phyloP scores from a whole-genome alignment of 2,113 vertebrate genomes.

The Petroica traversi region DNA sequence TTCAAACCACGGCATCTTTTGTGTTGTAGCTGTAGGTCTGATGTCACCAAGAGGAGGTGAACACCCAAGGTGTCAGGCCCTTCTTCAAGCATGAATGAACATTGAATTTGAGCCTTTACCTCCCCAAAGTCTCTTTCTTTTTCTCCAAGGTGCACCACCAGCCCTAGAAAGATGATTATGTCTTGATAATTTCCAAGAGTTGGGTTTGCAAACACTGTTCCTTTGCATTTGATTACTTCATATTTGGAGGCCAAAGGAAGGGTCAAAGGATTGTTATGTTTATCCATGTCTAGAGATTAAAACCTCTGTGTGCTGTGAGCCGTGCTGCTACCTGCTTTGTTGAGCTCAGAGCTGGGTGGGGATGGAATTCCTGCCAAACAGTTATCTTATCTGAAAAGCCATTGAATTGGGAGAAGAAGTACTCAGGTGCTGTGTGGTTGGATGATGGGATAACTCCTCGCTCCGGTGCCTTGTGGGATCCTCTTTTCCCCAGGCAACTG shows the following conservation, averaged over 20 bases:
- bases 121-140: neutral
- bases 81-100: neutral
- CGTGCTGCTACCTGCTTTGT: neutral
- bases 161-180: neutral
- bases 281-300: neutral
- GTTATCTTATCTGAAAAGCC: slow-evolving; percentile 29
- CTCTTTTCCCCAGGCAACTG: neutral
- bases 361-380: neutral
- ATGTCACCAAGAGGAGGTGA: neutral
- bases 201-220: neutral
- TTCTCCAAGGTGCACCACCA: neutral
- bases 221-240: neutral
- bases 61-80: neutral
- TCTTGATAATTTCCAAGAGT: neutral
- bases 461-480: neutral
- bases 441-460: neutral
- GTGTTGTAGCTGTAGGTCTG: neutral
- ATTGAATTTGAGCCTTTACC: neutral
- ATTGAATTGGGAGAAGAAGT: neutral
- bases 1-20: neutral
- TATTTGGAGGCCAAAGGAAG: neutral
- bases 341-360: neutral
- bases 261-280: neutral
- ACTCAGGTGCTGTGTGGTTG: neutral
- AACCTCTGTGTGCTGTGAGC: neutral